phyloP scores from a whole-genome alignment of 2,797 vertebrate species.

The Hyperoplus immaculatus region DNA sequence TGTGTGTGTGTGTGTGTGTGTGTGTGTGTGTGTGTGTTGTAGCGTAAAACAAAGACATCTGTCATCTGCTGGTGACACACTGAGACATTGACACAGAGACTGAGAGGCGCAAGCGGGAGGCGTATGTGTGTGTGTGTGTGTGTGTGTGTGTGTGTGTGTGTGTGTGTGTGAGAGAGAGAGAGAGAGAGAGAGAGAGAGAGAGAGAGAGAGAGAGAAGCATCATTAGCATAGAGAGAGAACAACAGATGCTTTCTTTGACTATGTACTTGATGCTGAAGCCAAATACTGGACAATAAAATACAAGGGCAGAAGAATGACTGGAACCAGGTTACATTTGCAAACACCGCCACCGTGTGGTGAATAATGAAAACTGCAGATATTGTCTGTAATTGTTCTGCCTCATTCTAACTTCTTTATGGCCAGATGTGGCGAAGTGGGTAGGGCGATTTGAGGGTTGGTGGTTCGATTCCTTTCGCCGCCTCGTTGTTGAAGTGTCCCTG shows the following conservation, averaged over 20 bases:
- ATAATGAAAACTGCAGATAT: not conserved
- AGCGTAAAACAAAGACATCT: slow-evolving; percentile 63
- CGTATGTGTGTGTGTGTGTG: not conserved
- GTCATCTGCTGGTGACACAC: slow-evolving; percentile 68
- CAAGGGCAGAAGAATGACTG: slow-evolving; percentile 10
- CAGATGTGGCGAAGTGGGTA: not conserved
- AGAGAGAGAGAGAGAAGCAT: slow-evolving; percentile 17
- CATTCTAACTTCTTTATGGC: not conserved
- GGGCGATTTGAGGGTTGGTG: no score
- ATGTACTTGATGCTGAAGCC: slow-evolving; percentile 41
- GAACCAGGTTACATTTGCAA: not conserved
- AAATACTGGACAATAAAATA: slow-evolving; percentile 54
- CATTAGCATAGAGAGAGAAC: slow-evolving; percentile 75
- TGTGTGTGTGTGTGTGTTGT: slow-evolving; percentile 8
- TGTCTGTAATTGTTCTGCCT: not conserved
- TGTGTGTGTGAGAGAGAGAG: not conserved
- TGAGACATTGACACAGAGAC: slow-evolving; percentile 63
- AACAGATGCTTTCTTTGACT: slow-evolving; percentile 72
- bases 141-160: slow-evolving; percentile 10
- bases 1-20: slow-evolving; percentile 4
- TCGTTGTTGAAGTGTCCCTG: no score
- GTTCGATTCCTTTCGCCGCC: no score
- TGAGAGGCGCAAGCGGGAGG: slow-evolving; percentile 18
- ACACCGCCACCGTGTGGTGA: slow-evolving; percentile 36
- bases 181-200: not conserved